phyloP scores from a whole-genome alignment of 2,113 vertebrate genomes.

The Etheostoma cragini region DNA sequence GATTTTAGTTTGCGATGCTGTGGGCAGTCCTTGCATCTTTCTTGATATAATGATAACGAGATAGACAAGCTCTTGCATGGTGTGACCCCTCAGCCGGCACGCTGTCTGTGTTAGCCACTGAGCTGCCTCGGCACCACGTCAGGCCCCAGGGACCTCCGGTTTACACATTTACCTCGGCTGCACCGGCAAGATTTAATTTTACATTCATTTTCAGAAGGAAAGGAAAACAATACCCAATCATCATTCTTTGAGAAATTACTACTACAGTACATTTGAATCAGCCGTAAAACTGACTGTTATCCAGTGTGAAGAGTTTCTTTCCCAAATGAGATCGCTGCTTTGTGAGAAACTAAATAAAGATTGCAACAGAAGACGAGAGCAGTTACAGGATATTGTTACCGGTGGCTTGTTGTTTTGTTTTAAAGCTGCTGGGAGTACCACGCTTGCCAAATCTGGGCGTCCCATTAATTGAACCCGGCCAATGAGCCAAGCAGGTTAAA shows the following conservation, averaged over 20 bases:
- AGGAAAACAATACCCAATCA: slow-evolving; percentile 22
- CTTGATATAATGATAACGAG: background rate
- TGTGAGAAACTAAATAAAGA: background rate
- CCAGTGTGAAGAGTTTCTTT: background rate
- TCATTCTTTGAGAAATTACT: slow-evolving; percentile 28
- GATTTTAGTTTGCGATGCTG: background rate
- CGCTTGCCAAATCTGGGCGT: background rate
- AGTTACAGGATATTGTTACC: background rate
- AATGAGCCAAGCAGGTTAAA: background rate
- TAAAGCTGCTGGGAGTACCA: background rate
- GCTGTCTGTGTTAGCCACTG: slow-evolving; percentile 3
- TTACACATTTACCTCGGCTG: slow-evolving; percentile 18
- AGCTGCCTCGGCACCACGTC: slow-evolving; percentile 8
- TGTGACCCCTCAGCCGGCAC: background rate
- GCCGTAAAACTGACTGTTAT: background rate
- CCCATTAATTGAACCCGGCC: background rate
- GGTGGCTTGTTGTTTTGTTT: background rate
- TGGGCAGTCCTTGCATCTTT: background rate
- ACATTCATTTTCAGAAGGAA: slow-evolving; percentile 55
- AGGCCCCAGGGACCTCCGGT: background rate
- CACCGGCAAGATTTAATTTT: slow-evolving; percentile 23
- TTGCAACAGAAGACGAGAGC: background rate
- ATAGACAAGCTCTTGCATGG: background rate
- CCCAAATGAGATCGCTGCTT: slow-evolving; percentile 5
- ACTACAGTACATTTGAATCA: slow-evolving; percentile 35